These are phyloP conservation scores for Drosophila ananassae DNA, from an alignment of 1,140 invertebrate genomes.

Conservation along the genomic window DNA sequence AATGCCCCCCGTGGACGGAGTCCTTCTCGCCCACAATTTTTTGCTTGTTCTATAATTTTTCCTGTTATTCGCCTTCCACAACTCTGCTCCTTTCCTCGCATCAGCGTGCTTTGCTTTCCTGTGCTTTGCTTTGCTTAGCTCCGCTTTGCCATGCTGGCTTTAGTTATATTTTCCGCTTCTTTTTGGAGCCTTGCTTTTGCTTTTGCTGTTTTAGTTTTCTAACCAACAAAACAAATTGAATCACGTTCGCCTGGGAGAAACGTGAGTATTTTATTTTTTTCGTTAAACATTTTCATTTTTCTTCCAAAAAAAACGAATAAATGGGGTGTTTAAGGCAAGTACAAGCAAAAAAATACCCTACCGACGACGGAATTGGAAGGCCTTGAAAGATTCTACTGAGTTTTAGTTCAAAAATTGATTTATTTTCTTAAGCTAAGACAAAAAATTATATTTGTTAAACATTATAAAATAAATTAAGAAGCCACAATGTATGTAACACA, in stretches of 20 bases:
- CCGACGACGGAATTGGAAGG: no score
- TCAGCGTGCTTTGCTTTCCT: constrained; percentile 17
- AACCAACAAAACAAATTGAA: constrained; percentile 82
- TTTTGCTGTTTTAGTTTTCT: constrained; percentile 80
- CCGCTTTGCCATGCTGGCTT: constrained; percentile 43
- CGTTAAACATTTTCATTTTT: constrained; percentile 83
- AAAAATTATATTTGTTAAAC: no score
- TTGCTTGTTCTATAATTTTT: constrained; percentile 50
- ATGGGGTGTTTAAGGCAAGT: constrained; percentile 25
- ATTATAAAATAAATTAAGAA: no score
- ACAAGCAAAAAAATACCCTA: constrained; percentile 24
- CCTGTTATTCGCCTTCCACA: constrained; percentile 45
- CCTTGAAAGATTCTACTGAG: neutral
- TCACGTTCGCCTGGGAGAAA: constrained; percentile 77
- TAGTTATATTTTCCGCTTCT: constrained; percentile 52
- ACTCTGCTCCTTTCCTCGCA: constrained; percentile 24
- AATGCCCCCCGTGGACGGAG: constrained; percentile 31
- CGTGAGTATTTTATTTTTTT: constrained; percentile 82
- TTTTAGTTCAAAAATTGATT: no score
- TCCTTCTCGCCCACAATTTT: constrained; percentile 34
- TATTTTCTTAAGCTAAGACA: no score
- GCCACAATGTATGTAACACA: no score
- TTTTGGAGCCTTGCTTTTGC: constrained; percentile 32
- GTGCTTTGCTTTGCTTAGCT: constrained; percentile 34
- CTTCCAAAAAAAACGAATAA: constrained; percentile 38